A percentile compares a stretch with the other conserved stretches of the same genome.
Evolutionary conservation across 2,888 invertebrate genomes (phyloP).

Genomic region (Dione vanillae): DNA sequence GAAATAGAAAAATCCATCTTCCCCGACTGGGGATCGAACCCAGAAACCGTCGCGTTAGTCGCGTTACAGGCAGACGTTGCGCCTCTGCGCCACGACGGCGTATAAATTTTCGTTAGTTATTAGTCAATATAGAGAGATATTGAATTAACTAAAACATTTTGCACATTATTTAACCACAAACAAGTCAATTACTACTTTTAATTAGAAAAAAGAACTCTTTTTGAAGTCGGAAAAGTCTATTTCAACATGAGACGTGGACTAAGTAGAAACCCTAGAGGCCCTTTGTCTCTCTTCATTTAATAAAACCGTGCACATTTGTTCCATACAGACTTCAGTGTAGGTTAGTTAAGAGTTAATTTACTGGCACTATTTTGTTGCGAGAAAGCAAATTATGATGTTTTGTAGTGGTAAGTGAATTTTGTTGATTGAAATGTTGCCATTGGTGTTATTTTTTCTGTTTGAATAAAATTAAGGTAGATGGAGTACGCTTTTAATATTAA

Average conservation of each 20-base stretch:
- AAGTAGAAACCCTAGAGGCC: conserved; percentile 26
- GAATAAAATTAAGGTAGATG: too few species aligned
- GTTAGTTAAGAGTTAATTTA: conserved; percentile 27
- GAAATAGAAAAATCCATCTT: too few species aligned
- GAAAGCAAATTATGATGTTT: conserved; percentile 7
- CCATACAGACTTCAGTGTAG: conserved; percentile 8
- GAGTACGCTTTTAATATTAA: too few species aligned
- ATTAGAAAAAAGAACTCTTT: background rate
- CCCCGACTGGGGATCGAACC: too few species aligned
- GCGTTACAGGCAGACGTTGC: too few species aligned
- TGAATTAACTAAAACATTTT: too few species aligned
- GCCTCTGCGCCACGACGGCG: too few species aligned
- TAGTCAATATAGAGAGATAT: too few species aligned
- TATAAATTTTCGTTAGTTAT: too few species aligned
- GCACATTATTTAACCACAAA: background rate
- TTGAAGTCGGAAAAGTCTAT: conserved; percentile 2
- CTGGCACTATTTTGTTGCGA: background rate
- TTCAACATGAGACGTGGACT: conserved; percentile 14
- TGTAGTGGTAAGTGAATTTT: background rate
- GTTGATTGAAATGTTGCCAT: too few species aligned
- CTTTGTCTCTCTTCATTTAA: conserved; percentile 23
- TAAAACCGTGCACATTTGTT: conserved; percentile 19
- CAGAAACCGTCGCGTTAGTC: too few species aligned
- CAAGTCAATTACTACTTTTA: background rate
- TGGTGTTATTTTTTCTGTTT: too few species aligned